A percentile compares a stretch with the other conserved stretches of the same genome.
These are phyloP conservation scores for Tanypteryx hageni DNA, from an alignment of 2,888 invertebrate species.

Conservation along the genomic window DNA sequence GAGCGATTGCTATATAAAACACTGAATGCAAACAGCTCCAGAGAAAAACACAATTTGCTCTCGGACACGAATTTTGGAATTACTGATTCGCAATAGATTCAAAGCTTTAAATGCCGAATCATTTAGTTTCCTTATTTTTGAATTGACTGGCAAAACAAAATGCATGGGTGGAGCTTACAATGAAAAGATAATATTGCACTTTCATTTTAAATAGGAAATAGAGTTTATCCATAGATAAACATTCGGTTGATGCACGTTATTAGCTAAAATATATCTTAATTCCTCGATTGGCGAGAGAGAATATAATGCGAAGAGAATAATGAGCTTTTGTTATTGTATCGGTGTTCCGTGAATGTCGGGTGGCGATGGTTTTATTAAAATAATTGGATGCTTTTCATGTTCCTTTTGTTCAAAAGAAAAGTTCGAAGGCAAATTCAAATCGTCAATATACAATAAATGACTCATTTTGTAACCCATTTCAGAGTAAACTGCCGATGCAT, in stretches of 20 bases:
- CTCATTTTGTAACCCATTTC: too few relatives aligned
- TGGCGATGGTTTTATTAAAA: neutral
- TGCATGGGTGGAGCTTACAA: constrained; percentile 57
- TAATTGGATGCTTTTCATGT: constrained; percentile 4
- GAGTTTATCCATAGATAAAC: constrained; percentile 47
- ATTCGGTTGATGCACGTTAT: neutral
- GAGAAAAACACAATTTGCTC: constrained; percentile 38
- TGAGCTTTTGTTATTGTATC: neutral
- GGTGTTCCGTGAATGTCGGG: neutral
- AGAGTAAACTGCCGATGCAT: too few relatives aligned
- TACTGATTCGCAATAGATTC: constrained; percentile 11
- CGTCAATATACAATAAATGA: too few relatives aligned
- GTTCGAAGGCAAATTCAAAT: neutral
- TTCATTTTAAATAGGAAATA: constrained; percentile 23
- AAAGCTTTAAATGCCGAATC: constrained; percentile 25
- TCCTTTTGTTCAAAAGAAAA: neutral
- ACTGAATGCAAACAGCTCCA: constrained; percentile 24
- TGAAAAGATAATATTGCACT: constrained; percentile 63
- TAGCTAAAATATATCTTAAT: constrained; percentile 18
- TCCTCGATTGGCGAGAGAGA: neutral
- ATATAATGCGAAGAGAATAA: neutral
- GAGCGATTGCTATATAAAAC: neutral
- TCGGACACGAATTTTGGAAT: constrained; percentile 20
- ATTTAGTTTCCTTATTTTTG: constrained; percentile 45
- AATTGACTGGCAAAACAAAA: constrained; percentile 46